Conservation (phyloP, 2,113 vertebrate genomes). For the Balaeniceps rex region DNA sequence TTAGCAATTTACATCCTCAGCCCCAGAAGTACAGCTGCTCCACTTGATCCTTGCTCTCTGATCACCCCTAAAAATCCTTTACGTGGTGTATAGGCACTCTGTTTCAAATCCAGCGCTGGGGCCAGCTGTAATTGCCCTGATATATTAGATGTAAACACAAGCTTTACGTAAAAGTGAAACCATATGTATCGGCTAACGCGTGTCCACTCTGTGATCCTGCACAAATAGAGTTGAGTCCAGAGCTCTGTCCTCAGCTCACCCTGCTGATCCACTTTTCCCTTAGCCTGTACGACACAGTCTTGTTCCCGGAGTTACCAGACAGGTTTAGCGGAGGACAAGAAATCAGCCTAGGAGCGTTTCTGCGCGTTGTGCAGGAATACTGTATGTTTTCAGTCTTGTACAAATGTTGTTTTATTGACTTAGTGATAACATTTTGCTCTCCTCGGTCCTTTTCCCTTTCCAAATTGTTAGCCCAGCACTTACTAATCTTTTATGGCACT, state of each 20-base stretch:
- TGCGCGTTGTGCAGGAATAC: background rate
- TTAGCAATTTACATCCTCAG: background rate
- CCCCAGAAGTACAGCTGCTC: background rate
- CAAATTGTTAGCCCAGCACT: background rate
- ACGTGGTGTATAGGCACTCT: fast-evolving
- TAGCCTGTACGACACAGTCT: background rate
- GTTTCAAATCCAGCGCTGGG: background rate
- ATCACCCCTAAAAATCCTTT: background rate
- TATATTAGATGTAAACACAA: background rate
- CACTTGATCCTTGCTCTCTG: background rate
- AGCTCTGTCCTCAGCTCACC: constrained; percentile 55
- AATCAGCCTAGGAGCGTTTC: background rate
- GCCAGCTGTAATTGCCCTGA: background rate
- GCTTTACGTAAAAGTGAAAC: constrained; percentile 31
- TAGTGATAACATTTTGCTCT: constrained; percentile 29
- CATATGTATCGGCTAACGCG: background rate
- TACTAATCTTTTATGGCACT: background rate
- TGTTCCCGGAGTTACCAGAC: background rate
- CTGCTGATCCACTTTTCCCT: constrained; percentile 23
- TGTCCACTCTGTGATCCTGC: background rate
- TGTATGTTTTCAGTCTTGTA: background rate
- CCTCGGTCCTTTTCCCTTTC: constrained; percentile 32
- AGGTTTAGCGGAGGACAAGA: constrained; percentile 21
- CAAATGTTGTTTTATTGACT: constrained; percentile 41
- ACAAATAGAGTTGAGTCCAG: background rate